A percentile compares a stretch with the other conserved stretches of the same genome.
These are phyloP conservation scores for Galerucella nymphaeae DNA, from an alignment of 2,888 invertebrate species.

Conservation along the genomic window DNA sequence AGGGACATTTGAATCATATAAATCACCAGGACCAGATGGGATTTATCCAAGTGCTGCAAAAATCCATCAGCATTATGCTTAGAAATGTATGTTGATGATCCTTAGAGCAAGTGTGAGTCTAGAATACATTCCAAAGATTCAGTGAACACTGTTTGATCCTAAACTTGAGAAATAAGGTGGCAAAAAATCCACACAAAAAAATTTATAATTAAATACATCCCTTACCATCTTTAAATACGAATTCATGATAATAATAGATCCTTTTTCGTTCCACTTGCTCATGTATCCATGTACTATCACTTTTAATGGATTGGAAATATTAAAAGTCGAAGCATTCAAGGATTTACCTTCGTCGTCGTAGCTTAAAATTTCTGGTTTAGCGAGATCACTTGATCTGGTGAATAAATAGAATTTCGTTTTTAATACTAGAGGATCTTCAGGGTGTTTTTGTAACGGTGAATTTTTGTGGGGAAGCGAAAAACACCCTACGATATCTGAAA, in stretches of 20 bases:
- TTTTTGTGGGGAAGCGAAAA: conserved; percentile 67
- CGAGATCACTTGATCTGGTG: conserved; percentile 61
- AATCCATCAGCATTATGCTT: no score
- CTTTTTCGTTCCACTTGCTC: conserved; percentile 68
- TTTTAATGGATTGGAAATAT: conserved; percentile 65
- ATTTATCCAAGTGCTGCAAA: no score
- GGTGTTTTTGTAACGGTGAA: conserved; percentile 68
- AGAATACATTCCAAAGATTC: no score
- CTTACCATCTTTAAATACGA: conserved; percentile 68
- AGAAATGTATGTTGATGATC: no score
- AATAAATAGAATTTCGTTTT: conserved; percentile 69
- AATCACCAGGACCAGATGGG: no score
- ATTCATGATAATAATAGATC: conserved; percentile 63
- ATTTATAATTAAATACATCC: conserved; percentile 19
- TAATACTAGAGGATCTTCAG: conserved; percentile 68
- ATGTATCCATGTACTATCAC: conserved; percentile 71
- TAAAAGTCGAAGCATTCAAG: conserved; percentile 64
- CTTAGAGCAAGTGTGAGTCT: no score
- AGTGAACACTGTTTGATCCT: no score
- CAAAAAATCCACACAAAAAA: no score
- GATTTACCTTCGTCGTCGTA: conserved; percentile 67
- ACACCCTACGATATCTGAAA: conserved; percentile 69
- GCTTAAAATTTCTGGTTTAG: conserved; percentile 62
- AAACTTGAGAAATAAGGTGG: no score
- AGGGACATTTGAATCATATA: no score